Percentiles rank a stretch among this genome's conserved stretches.
These are phyloP conservation scores for Caretta caretta DNA, from an alignment of 2,113 vertebrate genomes.

Conservation along the genomic window DNA sequence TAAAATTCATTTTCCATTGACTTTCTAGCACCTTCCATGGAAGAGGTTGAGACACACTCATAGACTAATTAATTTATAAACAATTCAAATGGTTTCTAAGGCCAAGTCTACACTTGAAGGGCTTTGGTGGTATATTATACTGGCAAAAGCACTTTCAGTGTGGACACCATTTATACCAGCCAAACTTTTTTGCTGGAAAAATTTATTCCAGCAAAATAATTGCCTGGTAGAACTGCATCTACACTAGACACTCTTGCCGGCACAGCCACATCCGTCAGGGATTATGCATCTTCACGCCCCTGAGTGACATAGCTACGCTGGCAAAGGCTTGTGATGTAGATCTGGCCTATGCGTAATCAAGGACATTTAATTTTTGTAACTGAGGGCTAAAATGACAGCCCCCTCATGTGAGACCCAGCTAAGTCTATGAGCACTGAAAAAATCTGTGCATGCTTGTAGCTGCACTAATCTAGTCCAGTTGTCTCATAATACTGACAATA, in stretches of 20 bases:
- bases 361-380: background rate
- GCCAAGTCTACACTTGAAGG: background rate
- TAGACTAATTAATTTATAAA: background rate
- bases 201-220: background rate
- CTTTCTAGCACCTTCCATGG: background rate
- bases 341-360: background rate
- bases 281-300: background rate
- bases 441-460: background rate
- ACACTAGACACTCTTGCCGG: background rate
- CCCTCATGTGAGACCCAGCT: slow-evolving; percentile 26
- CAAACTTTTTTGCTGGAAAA: background rate
- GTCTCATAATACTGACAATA: background rate
- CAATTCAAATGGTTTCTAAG: background rate
- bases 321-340: background rate
- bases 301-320: background rate
- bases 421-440: background rate
- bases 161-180: background rate
- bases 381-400: background rate
- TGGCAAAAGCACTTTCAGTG: background rate
- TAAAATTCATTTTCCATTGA: background rate
- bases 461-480: slow-evolving; percentile 57
- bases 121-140: background rate
- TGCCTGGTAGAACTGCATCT: background rate
- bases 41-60: background rate
- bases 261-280: background rate